Conservation (phyloP, 2,797 vertebrate species). For the Scleropages formosus region DNA sequence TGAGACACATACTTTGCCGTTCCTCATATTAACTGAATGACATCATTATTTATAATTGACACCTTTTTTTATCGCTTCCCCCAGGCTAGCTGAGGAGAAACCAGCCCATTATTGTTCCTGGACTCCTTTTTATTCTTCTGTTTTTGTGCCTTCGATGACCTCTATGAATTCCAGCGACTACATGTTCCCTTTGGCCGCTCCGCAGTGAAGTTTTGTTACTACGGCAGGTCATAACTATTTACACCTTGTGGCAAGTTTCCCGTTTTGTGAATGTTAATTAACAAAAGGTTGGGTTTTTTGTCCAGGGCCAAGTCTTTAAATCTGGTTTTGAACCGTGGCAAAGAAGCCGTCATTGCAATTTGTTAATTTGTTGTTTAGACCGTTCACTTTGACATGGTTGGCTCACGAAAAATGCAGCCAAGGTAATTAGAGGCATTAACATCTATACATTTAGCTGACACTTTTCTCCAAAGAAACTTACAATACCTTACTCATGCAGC, state of each 20-base stretch:
- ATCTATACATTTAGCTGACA: no score
- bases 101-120: slow-evolving; percentile 33
- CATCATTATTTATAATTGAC: slow-evolving; percentile 51
- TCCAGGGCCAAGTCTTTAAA: slow-evolving; percentile 13
- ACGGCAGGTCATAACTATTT: not conserved
- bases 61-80: slow-evolving; percentile 40
- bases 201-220: not conserved
- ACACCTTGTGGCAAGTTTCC: not conserved
- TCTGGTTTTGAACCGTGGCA: not conserved
- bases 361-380: slow-evolving; percentile 6
- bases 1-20: slow-evolving; percentile 29
- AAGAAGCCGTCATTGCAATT: not conserved
- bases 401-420: not conserved
- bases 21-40: slow-evolving; percentile 44
- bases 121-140: slow-evolving; percentile 31
- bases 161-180: slow-evolving; percentile 13
- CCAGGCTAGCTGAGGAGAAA: slow-evolving; percentile 32
- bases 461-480: no score
- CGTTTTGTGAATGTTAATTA: not conserved
- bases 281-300: slow-evolving; percentile 21
- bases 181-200: not conserved
- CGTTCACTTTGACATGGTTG: no score
- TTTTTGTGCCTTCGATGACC: slow-evolving; percentile 26
- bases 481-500: no score
- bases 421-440: not conserved